Evolutionary conservation across 92 coral and sea anemone species (phyloP).

Genomic region (Umimayanthus chanpuru): DNA sequence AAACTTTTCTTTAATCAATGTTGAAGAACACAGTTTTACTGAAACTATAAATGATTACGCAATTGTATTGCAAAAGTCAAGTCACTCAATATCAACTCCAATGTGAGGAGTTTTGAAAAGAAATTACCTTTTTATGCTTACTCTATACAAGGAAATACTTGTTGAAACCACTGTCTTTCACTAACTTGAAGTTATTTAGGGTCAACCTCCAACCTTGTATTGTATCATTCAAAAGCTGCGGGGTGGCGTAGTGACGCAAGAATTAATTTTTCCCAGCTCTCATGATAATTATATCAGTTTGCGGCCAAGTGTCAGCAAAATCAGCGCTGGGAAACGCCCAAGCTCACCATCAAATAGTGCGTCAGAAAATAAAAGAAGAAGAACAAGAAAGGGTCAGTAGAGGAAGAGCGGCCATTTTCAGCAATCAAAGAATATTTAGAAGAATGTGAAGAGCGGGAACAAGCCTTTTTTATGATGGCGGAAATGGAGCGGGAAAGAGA

Average conservation of each 20-base stretch:
- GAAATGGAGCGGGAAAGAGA: no score
- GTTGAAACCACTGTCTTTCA: not conserved
- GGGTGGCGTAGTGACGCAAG: slow-evolving; percentile 31
- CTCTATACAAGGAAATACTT: slow-evolving; percentile 3
- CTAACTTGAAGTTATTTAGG: not conserved
- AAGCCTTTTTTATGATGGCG: no score
- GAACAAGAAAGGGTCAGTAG: no score
- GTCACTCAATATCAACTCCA: not conserved
- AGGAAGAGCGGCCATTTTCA: no score
- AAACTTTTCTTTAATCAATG: no score
- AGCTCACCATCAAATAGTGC: no score
- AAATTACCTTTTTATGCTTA: not conserved
- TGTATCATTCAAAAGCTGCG: not conserved
- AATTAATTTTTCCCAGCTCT: slow-evolving; percentile 13
- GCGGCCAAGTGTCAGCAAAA: slow-evolving; percentile 3
- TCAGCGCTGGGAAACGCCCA: no score
- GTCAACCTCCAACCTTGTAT: not conserved
- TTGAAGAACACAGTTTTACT: no score
- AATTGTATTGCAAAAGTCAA: not conserved
- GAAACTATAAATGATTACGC: no score
- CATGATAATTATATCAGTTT: slow-evolving; percentile 13
- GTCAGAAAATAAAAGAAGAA: no score
- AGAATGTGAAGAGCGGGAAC: no score
- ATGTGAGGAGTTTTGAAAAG: not conserved
- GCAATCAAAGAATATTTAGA: no score